Percentiles rank a stretch among this genome's conserved stretches.
Conservation (phyloP, 2,113 vertebrate species). For the Macroglossus sobrinus region DNA sequence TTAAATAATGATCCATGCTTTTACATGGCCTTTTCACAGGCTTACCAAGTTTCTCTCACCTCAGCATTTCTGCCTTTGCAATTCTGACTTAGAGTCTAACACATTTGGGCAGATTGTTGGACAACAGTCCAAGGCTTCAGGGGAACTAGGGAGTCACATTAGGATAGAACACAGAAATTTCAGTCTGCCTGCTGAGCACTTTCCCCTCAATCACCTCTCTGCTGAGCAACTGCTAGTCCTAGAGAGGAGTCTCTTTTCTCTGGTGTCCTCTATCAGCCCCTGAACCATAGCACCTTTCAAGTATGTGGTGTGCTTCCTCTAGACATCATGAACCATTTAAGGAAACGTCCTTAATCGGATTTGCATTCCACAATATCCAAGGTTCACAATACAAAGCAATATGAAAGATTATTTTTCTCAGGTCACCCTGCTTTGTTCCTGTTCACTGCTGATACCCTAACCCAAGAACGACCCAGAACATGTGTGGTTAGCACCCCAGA, state of each 20-base stretch:
- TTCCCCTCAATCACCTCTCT: background rate
- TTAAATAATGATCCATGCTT: background rate
- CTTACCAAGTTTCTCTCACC: background rate
- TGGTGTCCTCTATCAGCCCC: background rate
- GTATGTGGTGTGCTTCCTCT: background rate
- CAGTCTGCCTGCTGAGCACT: background rate
- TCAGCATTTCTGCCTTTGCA: background rate
- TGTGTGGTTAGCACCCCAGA: background rate
- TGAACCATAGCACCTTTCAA: background rate
- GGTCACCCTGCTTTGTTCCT: background rate
- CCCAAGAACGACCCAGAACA: background rate
- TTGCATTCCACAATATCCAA: background rate
- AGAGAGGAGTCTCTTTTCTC: background rate
- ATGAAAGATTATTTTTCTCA: background rate
- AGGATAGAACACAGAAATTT: background rate
- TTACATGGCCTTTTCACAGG: background rate
- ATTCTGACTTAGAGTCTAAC: background rate
- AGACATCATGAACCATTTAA: background rate
- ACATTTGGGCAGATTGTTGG: background rate
- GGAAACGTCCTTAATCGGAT: background rate
- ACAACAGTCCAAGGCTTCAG: background rate
- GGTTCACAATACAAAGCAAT: background rate
- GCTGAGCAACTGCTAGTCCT: background rate
- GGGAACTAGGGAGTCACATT: background rate
- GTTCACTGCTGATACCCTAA: background rate